phyloP scores from a whole-genome alignment of 1,140 invertebrate species.

The Tetramorium parvispinum region DNA sequence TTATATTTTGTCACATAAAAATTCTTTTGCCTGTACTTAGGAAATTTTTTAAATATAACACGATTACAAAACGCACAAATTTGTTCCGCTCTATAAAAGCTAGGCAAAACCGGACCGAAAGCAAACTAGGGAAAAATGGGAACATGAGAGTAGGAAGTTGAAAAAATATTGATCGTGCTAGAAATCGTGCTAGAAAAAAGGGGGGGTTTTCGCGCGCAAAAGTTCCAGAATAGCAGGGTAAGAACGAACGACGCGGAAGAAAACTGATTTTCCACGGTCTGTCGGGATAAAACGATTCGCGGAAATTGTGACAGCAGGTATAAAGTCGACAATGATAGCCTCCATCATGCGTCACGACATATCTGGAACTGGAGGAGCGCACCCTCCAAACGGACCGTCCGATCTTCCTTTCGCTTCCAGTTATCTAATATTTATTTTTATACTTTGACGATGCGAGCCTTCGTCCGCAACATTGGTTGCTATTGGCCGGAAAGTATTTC shows the following conservation, averaged over 20 bases:
- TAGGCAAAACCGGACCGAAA: neutral
- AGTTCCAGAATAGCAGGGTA: conserved; percentile 13
- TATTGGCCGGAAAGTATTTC: conserved; percentile 60
- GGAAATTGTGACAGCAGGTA: conserved; percentile 71
- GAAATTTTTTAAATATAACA: neutral
- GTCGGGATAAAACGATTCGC: conserved; percentile 74
- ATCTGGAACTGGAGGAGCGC: conserved; percentile 64
- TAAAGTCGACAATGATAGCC: conserved; percentile 57
- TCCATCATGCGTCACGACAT: conserved; percentile 47
- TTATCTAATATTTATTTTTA: conserved; percentile 77
- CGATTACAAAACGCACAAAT: neutral
- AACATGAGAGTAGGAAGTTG: neutral
- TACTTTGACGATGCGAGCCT: conserved; percentile 47
- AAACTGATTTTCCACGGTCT: conserved; percentile 76
- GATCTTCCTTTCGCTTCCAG: conserved; percentile 38
- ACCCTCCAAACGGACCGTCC: conserved; percentile 35
- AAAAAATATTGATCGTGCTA: neutral
- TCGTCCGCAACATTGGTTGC: conserved; percentile 18
- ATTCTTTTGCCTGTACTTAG: no score
- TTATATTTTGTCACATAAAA: neutral
- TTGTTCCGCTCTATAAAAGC: conserved; percentile 17
- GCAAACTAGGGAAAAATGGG: neutral
- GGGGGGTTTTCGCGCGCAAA: conserved; percentile 54
- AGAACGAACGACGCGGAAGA: conserved; percentile 69
- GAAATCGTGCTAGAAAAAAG: no score